Evolutionary conservation across 2,113 vertebrate genomes (phyloP), one percentile per base, ranked within the genome.

Genomic region (Hippocampus zosterae): DNA sequence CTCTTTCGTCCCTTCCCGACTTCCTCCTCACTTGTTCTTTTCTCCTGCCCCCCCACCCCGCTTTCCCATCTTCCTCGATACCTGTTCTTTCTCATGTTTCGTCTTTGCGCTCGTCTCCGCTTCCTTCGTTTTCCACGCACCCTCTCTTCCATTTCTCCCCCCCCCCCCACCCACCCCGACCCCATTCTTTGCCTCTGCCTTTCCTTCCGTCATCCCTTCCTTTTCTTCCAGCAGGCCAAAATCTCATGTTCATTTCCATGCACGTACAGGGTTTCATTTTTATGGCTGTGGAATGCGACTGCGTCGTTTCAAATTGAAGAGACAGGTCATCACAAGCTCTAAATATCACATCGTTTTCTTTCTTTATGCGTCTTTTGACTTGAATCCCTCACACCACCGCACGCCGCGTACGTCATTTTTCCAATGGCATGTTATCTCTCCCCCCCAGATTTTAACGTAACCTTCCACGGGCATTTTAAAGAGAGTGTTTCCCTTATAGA

Each of bases 271-370:
- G 25, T 55, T 52, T 74, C 21, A 11, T 21, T 68, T 68, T 74
- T 41, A 21, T 69, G 2, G 72, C 52, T 75, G 21, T 76, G 79
- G 75, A 84, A 88, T 88, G 79, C 56, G 46, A 68, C 53, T 72
- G 65, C 68, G 74, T 42, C 67, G 73, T 70, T 15, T 41, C 79
- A 55, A 73, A 70, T 23, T 23, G 21, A 76, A 74, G 23, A 61
- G n/a, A 77, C 62, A 74, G 73, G 73, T 53, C 81, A 82, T 83
- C 19, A 27, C 52, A 79, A 55, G 53, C 76, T 71, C 25, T 59
- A 29, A 15, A 60, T 33, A 60, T 57, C 55, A 55, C n/a, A 15
- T 57, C 27, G 27, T 60, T 60, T 60, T 60, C 57, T 60, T 33
- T 19, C 57, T 80, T 80, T 4, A 64, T 53, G 59, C 69, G 44